Percentiles rank a stretch among this genome's conserved stretches.
phyloP scores from a whole-genome alignment of 1,140 invertebrate genomes.

The Bombus sibiricus region DNA sequence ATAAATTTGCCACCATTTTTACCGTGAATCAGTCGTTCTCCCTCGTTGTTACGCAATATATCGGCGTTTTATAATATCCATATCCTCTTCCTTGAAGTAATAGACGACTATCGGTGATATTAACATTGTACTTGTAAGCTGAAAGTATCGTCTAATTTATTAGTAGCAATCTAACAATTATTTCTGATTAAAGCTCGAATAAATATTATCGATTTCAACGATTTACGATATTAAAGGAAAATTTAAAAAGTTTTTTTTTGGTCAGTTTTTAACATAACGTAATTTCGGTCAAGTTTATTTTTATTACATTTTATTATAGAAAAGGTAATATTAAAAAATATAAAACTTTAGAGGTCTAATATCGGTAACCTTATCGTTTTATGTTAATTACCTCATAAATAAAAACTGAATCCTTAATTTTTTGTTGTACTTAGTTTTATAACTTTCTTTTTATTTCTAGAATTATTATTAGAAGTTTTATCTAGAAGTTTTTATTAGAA shows the following conservation, averaged over 20 bases:
- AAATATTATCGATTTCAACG: no score
- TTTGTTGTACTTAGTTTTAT: background rate
- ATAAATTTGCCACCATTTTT: background rate
- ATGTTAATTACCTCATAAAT: no score
- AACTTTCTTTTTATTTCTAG: no score
- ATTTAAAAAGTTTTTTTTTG: no score
- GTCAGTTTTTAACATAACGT: background rate
- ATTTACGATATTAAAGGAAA: no score
- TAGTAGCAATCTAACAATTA: background rate
- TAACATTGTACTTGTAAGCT: background rate
- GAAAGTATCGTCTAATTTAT: background rate
- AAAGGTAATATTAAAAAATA: no score
- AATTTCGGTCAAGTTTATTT: no score
- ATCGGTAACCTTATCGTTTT: no score
- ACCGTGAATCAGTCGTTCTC: background rate
- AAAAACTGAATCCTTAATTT: background rate
- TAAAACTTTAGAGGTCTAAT: no score
- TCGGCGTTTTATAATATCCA: background rate
- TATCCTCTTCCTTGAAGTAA: background rate
- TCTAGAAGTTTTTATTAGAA: no score
- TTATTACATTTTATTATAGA: no score
- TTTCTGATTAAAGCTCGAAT: background rate
- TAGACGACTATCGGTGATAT: background rate
- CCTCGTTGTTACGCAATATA: background rate
- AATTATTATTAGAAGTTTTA: no score